Conservation (phyloP, 2,797 vertebrate species). For the Heliangelus exortis region DNA sequence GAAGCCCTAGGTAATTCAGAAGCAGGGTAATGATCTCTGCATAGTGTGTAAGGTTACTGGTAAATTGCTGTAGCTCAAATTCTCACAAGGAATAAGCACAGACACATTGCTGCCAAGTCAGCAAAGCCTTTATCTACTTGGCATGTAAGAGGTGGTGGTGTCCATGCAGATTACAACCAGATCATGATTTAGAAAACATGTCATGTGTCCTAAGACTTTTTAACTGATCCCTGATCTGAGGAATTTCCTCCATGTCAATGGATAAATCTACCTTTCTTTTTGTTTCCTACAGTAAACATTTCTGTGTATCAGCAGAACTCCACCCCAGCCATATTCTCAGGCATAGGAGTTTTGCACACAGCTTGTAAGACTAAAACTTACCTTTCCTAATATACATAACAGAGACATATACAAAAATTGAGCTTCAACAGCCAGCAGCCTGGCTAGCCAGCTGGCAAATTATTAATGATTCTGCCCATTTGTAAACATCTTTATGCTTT, state of each 20-base stretch:
- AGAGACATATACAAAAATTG: not conserved
- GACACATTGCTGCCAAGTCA: not conserved
- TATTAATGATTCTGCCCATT: not conserved
- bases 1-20: not conserved
- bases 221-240: not conserved
- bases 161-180: not conserved
- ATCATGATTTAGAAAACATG: not conserved
- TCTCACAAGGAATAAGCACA: not conserved
- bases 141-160: not conserved
- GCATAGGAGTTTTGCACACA: not conserved
- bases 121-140: not conserved
- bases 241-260: not conserved
- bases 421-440: not conserved
- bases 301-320: not conserved
- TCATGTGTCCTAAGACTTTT: not conserved
- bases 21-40: not conserved
- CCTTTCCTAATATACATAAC: not conserved
- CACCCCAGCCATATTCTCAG: not conserved
- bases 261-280: not conserved
- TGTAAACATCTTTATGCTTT: slow-evolving; percentile 35
- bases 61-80: not conserved
- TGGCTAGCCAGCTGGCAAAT: not conserved
- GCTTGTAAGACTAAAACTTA: not conserved
- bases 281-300: not conserved
- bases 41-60: not conserved